Conservation (phyloP, 2,888 invertebrate species). For the Abrostola triplasia region DNA sequence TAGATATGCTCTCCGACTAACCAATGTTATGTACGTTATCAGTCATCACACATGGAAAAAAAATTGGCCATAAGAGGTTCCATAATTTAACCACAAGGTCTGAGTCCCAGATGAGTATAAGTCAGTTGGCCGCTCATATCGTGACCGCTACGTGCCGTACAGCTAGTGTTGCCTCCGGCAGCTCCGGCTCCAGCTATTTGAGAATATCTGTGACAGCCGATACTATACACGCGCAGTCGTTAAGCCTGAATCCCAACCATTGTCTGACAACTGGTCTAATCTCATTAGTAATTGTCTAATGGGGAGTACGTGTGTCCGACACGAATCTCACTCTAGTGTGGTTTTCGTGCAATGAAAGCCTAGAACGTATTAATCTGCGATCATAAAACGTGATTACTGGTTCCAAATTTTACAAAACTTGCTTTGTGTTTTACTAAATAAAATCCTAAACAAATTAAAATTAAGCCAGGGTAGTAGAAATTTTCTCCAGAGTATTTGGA, state of each 20-base stretch:
- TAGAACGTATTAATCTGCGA: no score
- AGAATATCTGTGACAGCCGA: conserved; percentile 1
- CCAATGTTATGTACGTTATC: no score
- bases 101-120: not conserved
- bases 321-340: not conserved
- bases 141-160: conserved; percentile 1
- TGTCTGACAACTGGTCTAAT: conserved; percentile 2
- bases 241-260: not conserved
- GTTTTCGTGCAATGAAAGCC: not conserved
- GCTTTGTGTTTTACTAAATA: not conserved
- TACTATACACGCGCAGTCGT: not conserved
- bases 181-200: not conserved
- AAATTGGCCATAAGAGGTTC: no score
- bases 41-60: no score
- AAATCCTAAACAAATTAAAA: not conserved
- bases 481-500: not conserved
- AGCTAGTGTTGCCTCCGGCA: conserved; percentile 1
- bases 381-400: no score
- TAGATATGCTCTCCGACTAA: no score
- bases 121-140: not conserved
- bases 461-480: not conserved
- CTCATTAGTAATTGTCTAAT: conserved; percentile 1
- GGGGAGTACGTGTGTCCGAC: not conserved
- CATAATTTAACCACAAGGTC: no score
- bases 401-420: no score